A percentile compares a stretch with the other conserved stretches of the same genome.
Evolutionary conservation across 2,113 vertebrate species (phyloP).

Genomic region (Chinchilla lanigera): DNA sequence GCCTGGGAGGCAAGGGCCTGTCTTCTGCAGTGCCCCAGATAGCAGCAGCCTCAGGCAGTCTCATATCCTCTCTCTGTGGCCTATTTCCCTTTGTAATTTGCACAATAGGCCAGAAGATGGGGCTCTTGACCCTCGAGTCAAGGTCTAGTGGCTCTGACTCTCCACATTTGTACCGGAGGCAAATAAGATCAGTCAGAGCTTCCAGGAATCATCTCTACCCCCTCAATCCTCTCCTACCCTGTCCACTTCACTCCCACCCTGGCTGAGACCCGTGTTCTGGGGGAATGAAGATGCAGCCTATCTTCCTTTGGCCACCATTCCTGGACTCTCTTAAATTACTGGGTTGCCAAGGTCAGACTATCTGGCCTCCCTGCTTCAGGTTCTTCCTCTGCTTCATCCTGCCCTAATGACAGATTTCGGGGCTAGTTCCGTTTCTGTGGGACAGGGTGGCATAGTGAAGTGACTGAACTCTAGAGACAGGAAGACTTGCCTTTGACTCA

Average conservation of each 20-base stretch:
- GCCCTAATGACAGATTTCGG: not conserved
- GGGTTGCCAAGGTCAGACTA: not conserved
- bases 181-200: not conserved
- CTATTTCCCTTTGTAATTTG: conserved; percentile 71
- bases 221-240: not conserved
- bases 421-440: not conserved
- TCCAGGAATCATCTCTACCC: not conserved
- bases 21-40: not conserved
- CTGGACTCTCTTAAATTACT: not conserved
- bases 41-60: not conserved
- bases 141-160: conserved; percentile 4
- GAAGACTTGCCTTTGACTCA: not conserved
- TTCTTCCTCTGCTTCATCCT: not conserved
- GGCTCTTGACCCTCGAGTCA: conserved; percentile 74
- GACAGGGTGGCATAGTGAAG: not conserved
- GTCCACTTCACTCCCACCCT: not conserved
- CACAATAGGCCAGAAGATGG: conserved; percentile 73
- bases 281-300: not conserved
- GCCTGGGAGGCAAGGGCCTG: not conserved
- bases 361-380: not conserved
- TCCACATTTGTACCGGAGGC: not conserved
- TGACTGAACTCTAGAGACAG: not conserved
- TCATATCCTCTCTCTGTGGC: not conserved
- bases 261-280: not conserved
- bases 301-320: not conserved